Evolutionary conservation across 2,797 vertebrate genomes (phyloP), one percentile per base, ranked within the genome.

Genomic region (Sebastes steindachneri): DNA sequence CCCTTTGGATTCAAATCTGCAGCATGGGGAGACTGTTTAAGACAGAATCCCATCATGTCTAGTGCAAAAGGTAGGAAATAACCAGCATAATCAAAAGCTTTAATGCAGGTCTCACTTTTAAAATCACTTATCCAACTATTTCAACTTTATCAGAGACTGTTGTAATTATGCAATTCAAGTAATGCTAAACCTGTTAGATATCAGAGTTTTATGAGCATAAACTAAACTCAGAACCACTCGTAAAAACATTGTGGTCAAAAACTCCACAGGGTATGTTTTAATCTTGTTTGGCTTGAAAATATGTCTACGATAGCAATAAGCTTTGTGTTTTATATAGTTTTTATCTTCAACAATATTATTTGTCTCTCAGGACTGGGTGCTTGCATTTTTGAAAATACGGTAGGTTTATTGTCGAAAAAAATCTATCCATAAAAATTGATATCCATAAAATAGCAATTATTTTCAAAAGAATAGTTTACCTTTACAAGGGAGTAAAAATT

Each of bases 1-100:
- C 66, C 58, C 41, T 62, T 60, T 73, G 26, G 58, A 75, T 78
- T 75, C 23, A 65, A 70, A 83, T 78, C 21, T 66, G 5, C 55
- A n/a, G 53, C 48, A 23, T 2, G 4, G 4, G 21, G 79, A 19
- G 19, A 26, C 54, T 57, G 63, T n/a, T 23, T 5, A 48, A 57
- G n/a, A 62, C 9, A 28, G 35, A 81, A 37, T 70, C 51, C 48
- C 4, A 3, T 14, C 3, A 25, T 14, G 3, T 14, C 7, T 1
- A 29, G 6, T 0, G 6, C 7, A 41, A 68, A 63, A 15, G 23
- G 72, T 51, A 35, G 21, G 1, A 23, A 48, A 67, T 51, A 67
- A 35, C 15, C 6, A 10, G 33, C 53, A 65, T 5, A 57, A 25
- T 54, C 19, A 5, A 37, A 79, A 63, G 23, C 23, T 66, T 21